These are phyloP conservation scores for Synodontis membranacea DNA, from an alignment of 2,113 vertebrate species.

Conservation along the genomic window DNA sequence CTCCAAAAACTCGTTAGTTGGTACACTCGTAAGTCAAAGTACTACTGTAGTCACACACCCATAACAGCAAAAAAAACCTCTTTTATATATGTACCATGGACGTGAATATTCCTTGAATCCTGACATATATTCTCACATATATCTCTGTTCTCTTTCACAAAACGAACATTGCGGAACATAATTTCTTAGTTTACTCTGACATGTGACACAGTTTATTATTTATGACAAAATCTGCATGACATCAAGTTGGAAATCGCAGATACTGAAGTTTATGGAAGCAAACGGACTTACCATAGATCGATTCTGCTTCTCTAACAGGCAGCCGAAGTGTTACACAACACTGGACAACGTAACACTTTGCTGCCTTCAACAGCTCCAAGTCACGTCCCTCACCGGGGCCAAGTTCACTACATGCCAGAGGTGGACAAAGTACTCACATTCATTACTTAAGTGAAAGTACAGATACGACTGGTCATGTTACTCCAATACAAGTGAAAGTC, in stretches of 20 bases:
- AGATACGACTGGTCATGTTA: no score
- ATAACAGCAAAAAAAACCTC: not conserved
- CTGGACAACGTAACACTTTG: not conserved
- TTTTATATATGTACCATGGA: not conserved
- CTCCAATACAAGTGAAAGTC: no score
- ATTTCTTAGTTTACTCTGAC: not conserved
- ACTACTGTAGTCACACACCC: not conserved
- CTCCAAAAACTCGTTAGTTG: no score
- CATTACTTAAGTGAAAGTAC: no score
- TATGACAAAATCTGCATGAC: not conserved
- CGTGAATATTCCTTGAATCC: not conserved
- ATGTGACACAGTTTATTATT: not conserved
- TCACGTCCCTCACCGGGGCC: not conserved
- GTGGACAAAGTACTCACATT: no score
- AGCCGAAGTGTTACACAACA: not conserved
- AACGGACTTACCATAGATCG: not conserved
- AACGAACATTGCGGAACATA: not conserved
- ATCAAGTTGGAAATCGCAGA: not conserved
- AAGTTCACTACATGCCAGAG: not conserved
- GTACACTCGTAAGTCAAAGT: no score
- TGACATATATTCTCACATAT: not conserved
- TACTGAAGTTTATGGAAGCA: not conserved
- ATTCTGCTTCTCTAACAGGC: not conserved
- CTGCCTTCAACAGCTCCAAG: not conserved
- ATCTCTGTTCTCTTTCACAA: not conserved